Evolutionary conservation across 2,888 invertebrate species (phyloP), one percentile per base, ranked within the genome.

Genomic region (Argyresthia goedartella): DNA sequence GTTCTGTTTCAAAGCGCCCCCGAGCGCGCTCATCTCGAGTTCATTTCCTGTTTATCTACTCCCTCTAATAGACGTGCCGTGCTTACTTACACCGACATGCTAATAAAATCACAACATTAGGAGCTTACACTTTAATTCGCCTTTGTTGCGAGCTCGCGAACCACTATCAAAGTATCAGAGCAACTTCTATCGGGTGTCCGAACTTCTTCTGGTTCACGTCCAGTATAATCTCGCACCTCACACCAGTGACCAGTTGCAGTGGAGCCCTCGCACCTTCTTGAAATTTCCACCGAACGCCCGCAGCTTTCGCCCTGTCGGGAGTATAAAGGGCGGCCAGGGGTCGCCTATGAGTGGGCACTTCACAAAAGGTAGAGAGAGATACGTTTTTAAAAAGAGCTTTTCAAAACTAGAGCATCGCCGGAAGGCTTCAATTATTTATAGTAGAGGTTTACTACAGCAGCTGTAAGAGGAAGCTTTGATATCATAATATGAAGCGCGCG

Each of bases 161-260:
- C 41, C 42, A 9, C 44, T 44, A 50, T 15, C 50, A 50, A 49
- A 50, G 44, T 50, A 50, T 43, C 50, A 50, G 43, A 13, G 13
- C 10, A 43, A 41, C 25, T 49, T 49, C 49, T 25, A 49, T 41
- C 41, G 42, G 49, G 41, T 49, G 49, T 42, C 49, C 49, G 8
- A 50, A 50, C 44, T 50, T 44, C 14, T 43, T 14, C 42, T n/a
- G 11, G 49, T 13, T 47, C n/a, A 34, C 13, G 9, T 16, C 25
- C 43, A n/a, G 14, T 44, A 14, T 44, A 50, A 50, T 44, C 44
- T 50, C 6, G 34, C 44, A 44, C 50, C 35, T 50, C 34, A 35
- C 34, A 33, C 14, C 50, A 42, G 55, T 50, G 52, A 54, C 63
- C 58, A 58, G 61, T 58, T 59, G 57, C 51, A 53, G 50, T 55